Evolutionary conservation across 2,113 vertebrate species (phyloP).

Genomic region (Neolamprologus longior): DNA sequence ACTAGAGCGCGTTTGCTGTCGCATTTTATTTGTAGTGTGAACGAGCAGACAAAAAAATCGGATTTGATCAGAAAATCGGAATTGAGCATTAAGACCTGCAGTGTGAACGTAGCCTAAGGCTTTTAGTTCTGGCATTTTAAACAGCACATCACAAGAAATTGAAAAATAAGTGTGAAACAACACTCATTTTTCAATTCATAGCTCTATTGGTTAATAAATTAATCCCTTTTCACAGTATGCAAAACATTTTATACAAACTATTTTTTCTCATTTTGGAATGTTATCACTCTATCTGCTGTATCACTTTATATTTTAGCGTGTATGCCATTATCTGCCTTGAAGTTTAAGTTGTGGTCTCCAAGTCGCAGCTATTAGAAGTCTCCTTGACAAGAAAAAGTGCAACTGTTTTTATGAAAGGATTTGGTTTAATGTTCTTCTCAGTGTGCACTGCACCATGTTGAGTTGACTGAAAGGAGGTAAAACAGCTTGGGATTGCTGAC

Average conservation of each 20-base stretch:
- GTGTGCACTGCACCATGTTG: background rate
- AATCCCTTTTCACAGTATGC: background rate
- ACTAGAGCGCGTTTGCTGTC: too few relatives aligned
- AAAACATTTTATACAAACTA: background rate
- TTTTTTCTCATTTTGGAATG: background rate
- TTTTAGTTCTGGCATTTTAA: background rate
- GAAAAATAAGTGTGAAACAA: background rate
- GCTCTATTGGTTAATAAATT: background rate
- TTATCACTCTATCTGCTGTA: background rate
- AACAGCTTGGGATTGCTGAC: background rate
- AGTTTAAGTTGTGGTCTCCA: background rate
- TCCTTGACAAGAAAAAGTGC: background rate
- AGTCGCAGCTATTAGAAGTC: background rate
- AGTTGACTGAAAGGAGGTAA: background rate
- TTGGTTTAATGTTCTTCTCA: background rate
- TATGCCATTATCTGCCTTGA: background rate
- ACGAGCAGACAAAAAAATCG: too few relatives aligned
- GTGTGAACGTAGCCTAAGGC: background rate
- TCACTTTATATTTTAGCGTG: background rate
- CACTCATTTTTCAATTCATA: background rate
- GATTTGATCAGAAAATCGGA: too few relatives aligned
- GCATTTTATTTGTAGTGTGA: too few relatives aligned
- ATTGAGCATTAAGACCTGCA: too few relatives aligned
- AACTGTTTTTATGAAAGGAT: background rate
- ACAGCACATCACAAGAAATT: background rate